Evolutionary conservation across 2,888 invertebrate genomes (phyloP), one percentile per base, ranked within the genome.

Genomic region (Drosophila neutralis): DNA sequence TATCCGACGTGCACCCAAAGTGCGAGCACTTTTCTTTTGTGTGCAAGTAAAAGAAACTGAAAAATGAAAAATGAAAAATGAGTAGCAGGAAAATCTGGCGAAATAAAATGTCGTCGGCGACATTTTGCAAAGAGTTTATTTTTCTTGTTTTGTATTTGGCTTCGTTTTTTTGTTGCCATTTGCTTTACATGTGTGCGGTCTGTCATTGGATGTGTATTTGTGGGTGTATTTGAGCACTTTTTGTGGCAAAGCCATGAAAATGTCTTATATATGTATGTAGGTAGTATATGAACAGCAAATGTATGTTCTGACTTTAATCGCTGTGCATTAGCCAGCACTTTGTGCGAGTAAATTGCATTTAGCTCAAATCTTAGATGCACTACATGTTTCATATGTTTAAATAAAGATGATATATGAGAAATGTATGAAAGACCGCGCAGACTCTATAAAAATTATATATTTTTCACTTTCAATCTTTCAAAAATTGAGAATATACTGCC

Each of bases 51-150:
- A 87, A 85, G 80, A 88, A 87, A 89, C 89, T 91, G 91, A 91
- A 92, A 92, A 89, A 91, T 92, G 91, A 90, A 33, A 33, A 33
- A 33, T 10, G 91, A 91, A 92, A 92, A 90, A 92, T 92, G 91
- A 90, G 82, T 87, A 75, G 24, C 56, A 80, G 79, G 88, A 87
- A 91, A 91, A 91, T 92, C 92, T 92, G 91, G 91, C 91, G 92
- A 91, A 92, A 91, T 92, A 91, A 91, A 91, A 91, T 91, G 92
- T 91, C 91, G 92, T 91, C 91, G 91, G 87, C 91, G 91, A 90
- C 91, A 92, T 92, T 91, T 92, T 92, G 90, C 83, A 85, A 86
- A 86, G 69, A 77, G 77, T 74, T 80, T 77, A 33, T 52, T 4
- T 62, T 57, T 13, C 40, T 11, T 38, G 10, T 31, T 29, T 29